These are phyloP conservation scores for Solea senegalensis DNA, from an alignment of 2,113 vertebrate species.

Conservation along the genomic window DNA sequence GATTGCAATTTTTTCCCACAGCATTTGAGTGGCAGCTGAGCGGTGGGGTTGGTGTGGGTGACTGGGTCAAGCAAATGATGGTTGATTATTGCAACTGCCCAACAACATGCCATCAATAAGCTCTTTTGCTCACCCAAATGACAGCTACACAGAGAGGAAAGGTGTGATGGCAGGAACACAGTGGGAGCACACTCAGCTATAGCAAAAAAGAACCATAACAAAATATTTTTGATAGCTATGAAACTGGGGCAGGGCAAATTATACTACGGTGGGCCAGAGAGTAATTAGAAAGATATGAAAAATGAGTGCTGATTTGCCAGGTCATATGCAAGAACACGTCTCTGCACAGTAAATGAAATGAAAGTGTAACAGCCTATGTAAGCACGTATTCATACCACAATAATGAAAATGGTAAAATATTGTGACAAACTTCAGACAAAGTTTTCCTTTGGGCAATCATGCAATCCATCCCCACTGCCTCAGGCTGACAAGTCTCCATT, in stretches of 20 bases:
- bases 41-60: neutral
- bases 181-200: neutral
- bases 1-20: no score
- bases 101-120: no score
- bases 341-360: no score
- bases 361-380: no score
- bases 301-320: neutral
- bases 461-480: neutral
- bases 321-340: no score
- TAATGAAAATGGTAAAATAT: neutral
- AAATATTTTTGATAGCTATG: neutral
- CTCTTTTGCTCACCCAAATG: neutral
- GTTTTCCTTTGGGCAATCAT: neutral
- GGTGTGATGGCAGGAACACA: neutral
- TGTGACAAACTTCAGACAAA: neutral
- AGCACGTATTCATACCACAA: neutral
- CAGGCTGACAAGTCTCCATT: neutral
- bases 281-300: no score
- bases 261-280: neutral
- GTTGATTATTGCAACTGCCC: neutral
- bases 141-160: neutral
- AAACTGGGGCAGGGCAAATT: neutral
- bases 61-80: neutral
- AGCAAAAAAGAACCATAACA: neutral
- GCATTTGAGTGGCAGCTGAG: no score